Evolutionary conservation across 2,888 invertebrate species (phyloP), one percentile per base, ranked within the genome.

Genomic region (Eumerus sabulonum): DNA sequence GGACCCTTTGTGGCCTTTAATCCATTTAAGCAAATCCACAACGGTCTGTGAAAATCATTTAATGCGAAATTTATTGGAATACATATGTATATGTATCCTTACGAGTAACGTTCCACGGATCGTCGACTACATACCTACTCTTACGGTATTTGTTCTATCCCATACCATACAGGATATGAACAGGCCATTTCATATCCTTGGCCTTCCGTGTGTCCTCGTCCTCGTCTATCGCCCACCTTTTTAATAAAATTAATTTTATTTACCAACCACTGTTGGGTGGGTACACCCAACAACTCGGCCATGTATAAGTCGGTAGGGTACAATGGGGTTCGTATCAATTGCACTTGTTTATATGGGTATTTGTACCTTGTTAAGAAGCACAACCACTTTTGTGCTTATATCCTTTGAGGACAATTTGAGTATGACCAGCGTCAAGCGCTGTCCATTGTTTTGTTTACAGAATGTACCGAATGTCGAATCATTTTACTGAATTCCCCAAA

Each of bases 161-260:
- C 7, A 27, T 27, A 27, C 27, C 7, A 27, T 27, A 27, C 27
- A 27, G 27, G 27, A 27, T 27, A 27, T 7, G 27, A 27, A 27
- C 3, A 27, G 27, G 27, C 27, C 27, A 27, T 57, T 16, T 16
- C 44, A 45, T 36, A 44, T 42, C 12, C 42, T 11, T 27, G n/a
- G 17, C 53, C 19, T 11, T 19, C 48, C 56, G 48, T 50, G 48
- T 50, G 27, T 27, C 27, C 27, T 7, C 3, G 27, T 27, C 40
- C 11, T 44, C 62, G 72, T 62, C 27, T 7, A 7, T 27, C 3
- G 2, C 27, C 57, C 63, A 79, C 77, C 77, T 79, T 73, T 77
- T 73, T 79, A 79, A 68, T 79, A 79, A 79, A 73, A 79, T 79
- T 73, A 79, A 73, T 79, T 79, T 73, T 79, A 79, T 73, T 63